Evolutionary conservation across 1,140 invertebrate species (phyloP).

Genomic region (Argopecten irradians): DNA sequence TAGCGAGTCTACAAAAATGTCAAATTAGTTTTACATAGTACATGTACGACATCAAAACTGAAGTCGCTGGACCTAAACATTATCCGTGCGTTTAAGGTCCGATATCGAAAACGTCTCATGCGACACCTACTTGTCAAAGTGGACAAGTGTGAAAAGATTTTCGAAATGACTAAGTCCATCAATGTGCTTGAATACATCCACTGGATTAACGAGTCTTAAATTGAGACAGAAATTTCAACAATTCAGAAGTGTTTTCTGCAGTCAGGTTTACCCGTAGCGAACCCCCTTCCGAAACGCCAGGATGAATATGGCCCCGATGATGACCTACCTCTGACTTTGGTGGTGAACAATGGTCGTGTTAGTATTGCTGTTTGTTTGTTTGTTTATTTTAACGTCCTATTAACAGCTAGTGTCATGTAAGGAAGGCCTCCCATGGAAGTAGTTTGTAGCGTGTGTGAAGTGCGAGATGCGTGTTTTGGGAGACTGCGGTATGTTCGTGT

Average conservation of each 20-base stretch:
- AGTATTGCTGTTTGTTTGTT: too few species aligned
- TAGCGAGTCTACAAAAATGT: too few species aligned
- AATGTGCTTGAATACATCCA: slow-evolving; percentile 35
- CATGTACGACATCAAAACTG: slow-evolving; percentile 46
- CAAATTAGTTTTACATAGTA: too few species aligned
- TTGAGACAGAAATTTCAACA: neutral
- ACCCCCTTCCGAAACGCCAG: neutral
- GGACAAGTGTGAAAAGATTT: slow-evolving; percentile 14
- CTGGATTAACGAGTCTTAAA: slow-evolving; percentile 30
- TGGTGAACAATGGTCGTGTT: too few species aligned
- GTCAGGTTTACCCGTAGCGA: neutral
- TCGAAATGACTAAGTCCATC: slow-evolving; percentile 29
- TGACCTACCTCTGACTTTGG: slow-evolving; percentile 2
- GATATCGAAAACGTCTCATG: slow-evolving; percentile 38
- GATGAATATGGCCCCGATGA: slow-evolving; percentile 27
- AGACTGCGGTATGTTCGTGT: too few species aligned
- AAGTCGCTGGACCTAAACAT: slow-evolving; percentile 53
- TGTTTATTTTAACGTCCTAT: too few species aligned
- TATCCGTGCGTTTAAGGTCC: slow-evolving; percentile 50
- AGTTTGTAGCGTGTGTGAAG: too few species aligned
- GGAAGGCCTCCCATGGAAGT: too few species aligned
- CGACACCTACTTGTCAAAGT: slow-evolving; percentile 30
- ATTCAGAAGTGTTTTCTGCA: neutral
- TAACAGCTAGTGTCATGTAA: too few species aligned
- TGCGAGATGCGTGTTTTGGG: too few species aligned